Evolutionary conservation across 2,888 invertebrate genomes (phyloP).

Genomic region (Agrochola litura): DNA sequence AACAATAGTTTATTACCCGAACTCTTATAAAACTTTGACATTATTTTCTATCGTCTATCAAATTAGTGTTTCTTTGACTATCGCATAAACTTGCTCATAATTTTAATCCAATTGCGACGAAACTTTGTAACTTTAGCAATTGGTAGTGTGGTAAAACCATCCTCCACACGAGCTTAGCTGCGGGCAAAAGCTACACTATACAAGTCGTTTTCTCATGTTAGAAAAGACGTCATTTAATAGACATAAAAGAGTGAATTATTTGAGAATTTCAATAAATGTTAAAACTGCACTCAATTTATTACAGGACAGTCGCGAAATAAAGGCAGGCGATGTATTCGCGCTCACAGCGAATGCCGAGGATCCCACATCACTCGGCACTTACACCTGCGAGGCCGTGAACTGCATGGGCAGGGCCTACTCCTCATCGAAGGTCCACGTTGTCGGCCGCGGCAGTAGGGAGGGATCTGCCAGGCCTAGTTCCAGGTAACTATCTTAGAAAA

Average conservation of each 20-base stretch:
- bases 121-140: no score
- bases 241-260: no score
- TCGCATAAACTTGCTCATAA: no score
- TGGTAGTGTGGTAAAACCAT: background rate
- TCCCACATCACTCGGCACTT: constrained; percentile 96
- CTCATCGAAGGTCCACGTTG: constrained; percentile 95
- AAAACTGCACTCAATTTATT: constrained; percentile 64
- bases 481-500: constrained; percentile 81
- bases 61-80: no score
- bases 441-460: constrained; percentile 93
- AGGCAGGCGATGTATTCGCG: constrained; percentile 97
- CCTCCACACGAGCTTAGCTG: background rate
- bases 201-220: no score
- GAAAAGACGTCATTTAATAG: no score
- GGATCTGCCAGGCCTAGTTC: constrained; percentile 93
- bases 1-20: no score
- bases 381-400: constrained; percentile 96
- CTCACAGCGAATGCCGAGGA: constrained; percentile 96
- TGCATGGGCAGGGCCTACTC: constrained; percentile 97
- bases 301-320: constrained; percentile 96
- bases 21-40: no score
- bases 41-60: no score
- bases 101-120: background rate
- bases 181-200: background rate
- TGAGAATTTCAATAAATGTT: background rate